Conservation (phyloP, 53 echinoderm and acorn worm species). For the Crossaster papposus region DNA sequence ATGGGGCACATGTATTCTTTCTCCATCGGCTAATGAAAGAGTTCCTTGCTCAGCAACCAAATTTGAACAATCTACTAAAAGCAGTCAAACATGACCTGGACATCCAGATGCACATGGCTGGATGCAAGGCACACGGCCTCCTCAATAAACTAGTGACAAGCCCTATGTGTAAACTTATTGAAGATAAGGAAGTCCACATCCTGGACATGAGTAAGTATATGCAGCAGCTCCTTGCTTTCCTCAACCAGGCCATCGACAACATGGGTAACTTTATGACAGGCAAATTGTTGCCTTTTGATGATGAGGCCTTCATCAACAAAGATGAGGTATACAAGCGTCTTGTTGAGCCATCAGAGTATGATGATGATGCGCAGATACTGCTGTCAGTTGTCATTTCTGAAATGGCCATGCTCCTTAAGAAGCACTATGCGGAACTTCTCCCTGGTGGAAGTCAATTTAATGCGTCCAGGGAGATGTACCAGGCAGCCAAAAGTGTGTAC, state of each 20-base stretch:
- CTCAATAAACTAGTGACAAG: slow-evolving; percentile 42
- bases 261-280: slow-evolving; percentile 56
- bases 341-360: slow-evolving; percentile 56
- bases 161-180: slow-evolving; percentile 53
- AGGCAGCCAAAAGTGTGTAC: slow-evolving; percentile 33
- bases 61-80: slow-evolving; percentile 47
- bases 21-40: slow-evolving; percentile 48
- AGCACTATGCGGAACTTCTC: slow-evolving; percentile 58
- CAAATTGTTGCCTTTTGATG: slow-evolving; percentile 38
- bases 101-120: slow-evolving; percentile 45
- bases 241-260: slow-evolving; percentile 18
- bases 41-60: slow-evolving; percentile 46
- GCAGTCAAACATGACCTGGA: slow-evolving; percentile 56
- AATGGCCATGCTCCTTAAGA: slow-evolving; percentile 20
- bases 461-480: slow-evolving; percentile 29
- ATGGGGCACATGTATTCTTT: slow-evolving; percentile 56
- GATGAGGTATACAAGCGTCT: slow-evolving; percentile 52
- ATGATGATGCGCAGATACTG: slow-evolving; percentile 41
- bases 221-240: slow-evolving; percentile 1
- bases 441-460: slow-evolving; percentile 53
- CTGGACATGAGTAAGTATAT: slow-evolving; percentile 54
- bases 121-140: slow-evolving; percentile 62
- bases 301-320: slow-evolving; percentile 41
- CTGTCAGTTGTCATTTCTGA: slow-evolving; percentile 47
- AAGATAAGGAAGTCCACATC: slow-evolving; percentile 60